These are phyloP conservation scores for Eutolmus rufibarbis DNA, from an alignment of 2,888 invertebrate species.

Conservation along the genomic window DNA sequence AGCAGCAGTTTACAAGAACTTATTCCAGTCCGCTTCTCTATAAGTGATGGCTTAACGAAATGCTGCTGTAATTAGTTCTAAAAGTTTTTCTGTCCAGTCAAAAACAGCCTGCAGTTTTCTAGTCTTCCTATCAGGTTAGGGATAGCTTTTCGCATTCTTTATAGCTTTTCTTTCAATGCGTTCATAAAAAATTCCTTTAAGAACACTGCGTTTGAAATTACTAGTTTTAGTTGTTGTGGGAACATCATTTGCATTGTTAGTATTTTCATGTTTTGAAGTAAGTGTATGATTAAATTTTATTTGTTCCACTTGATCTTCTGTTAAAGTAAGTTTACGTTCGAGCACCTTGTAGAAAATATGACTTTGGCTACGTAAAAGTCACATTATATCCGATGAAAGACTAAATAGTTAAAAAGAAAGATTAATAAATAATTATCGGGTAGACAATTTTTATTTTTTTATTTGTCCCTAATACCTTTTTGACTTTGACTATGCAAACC, in stretches of 20 bases:
- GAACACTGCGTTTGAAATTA: neutral
- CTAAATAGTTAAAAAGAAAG: too few species aligned
- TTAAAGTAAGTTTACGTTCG: neutral
- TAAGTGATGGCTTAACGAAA: constrained; percentile 36
- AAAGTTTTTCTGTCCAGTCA: constrained; percentile 16
- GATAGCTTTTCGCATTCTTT: neutral
- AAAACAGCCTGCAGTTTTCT: neutral
- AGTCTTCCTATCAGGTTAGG: neutral
- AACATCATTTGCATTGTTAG: neutral
- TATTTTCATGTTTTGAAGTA: neutral
- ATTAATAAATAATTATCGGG: too few species aligned
- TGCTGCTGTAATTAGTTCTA: constrained; percentile 32
- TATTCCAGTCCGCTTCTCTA: constrained; percentile 20
- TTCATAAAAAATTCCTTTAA: neutral
- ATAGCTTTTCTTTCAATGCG: neutral
- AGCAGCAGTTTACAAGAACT: constrained; percentile 39
- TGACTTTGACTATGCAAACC: too few species aligned
- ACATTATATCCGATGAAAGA: too few species aligned
- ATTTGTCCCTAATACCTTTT: too few species aligned
- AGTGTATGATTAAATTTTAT: neutral
- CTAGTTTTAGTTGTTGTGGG: neutral
- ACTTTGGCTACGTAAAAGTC: too few species aligned
- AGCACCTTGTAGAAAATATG: too few species aligned
- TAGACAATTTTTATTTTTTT: too few species aligned
- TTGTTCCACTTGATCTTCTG: neutral